Evolutionary conservation across 2,113 vertebrate species (phyloP).

Genomic region (Percina caprodes): DNA sequence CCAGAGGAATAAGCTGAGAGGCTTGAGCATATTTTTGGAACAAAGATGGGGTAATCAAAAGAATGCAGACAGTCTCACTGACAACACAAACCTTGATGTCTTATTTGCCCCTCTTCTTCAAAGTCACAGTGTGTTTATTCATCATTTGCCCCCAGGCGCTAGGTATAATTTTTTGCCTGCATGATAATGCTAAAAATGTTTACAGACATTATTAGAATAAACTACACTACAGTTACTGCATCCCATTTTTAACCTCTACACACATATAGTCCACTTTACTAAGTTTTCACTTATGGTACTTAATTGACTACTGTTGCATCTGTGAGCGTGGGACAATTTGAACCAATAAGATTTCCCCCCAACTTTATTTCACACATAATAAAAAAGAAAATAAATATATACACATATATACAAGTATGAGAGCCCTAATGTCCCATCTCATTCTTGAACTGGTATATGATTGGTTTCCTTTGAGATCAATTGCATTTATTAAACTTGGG

Average conservation of each 20-base stretch:
- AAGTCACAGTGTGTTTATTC: neutral
- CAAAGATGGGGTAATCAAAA: constrained; percentile 33
- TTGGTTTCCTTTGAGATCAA: neutral
- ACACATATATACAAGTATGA: neutral
- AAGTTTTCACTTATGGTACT: neutral
- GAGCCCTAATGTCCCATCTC: neutral
- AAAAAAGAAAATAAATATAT: neutral
- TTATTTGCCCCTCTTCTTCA: neutral
- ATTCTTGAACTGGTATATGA: neutral
- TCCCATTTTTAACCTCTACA: neutral
- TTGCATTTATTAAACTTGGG: neutral
- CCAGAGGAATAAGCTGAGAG: constrained; percentile 25
- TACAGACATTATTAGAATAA: neutral
- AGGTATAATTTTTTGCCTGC: neutral
- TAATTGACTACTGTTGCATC: neutral
- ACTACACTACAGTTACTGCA: neutral
- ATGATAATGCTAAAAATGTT: neutral
- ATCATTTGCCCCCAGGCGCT: neutral
- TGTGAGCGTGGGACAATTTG: neutral
- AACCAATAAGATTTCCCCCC: too few species aligned
- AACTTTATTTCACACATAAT: neutral
- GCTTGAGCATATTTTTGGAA: constrained; percentile 7
- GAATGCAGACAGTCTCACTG: constrained; percentile 3
- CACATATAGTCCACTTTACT: neutral
- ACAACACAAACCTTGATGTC: constrained; percentile 19